These are phyloP conservation scores for Xenentodon cancila DNA, from an alignment of 2,797 vertebrate species.

Conservation along the genomic window DNA sequence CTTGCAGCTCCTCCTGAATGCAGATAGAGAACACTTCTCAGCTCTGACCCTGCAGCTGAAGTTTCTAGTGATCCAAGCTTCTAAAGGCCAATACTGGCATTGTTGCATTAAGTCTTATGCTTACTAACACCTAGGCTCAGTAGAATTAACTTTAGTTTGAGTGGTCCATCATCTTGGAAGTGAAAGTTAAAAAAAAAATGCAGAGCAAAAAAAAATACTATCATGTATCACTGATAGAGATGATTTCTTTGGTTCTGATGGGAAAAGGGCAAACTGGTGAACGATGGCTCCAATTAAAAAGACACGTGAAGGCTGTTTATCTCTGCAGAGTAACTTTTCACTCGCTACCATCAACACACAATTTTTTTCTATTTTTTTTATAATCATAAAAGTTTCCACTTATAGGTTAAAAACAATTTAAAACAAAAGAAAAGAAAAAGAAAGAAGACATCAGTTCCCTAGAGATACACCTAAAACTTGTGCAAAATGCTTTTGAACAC, in stretches of 20 bases:
- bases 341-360: no score
- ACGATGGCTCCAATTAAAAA: no score
- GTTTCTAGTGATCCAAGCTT: slow-evolving; percentile 26
- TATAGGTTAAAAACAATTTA: no score
- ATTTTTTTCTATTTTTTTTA: no score
- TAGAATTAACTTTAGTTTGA: slow-evolving; percentile 32
- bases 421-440: no score
- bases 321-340: no score
- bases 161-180: slow-evolving; percentile 4
- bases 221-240: background rate
- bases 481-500: no score
- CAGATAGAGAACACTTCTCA: slow-evolving; percentile 56
- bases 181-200: background rate
- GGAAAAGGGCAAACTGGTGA: background rate
- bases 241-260: slow-evolving; percentile 2
- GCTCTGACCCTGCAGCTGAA: slow-evolving; percentile 50
- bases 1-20: slow-evolving; percentile 25
- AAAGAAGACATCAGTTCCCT: no score
- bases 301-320: no score
- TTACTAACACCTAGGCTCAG: slow-evolving; percentile 18
- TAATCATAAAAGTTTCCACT: no score
- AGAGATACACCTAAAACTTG: no score
- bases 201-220: background rate
- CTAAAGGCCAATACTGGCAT: slow-evolving; percentile 25
- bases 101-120: slow-evolving; percentile 27